A percentile compares a stretch with the other conserved stretches of the same genome.
Evolutionary conservation across 2,113 vertebrate species (phyloP).

Genomic region (Cavia aperea): DNA sequence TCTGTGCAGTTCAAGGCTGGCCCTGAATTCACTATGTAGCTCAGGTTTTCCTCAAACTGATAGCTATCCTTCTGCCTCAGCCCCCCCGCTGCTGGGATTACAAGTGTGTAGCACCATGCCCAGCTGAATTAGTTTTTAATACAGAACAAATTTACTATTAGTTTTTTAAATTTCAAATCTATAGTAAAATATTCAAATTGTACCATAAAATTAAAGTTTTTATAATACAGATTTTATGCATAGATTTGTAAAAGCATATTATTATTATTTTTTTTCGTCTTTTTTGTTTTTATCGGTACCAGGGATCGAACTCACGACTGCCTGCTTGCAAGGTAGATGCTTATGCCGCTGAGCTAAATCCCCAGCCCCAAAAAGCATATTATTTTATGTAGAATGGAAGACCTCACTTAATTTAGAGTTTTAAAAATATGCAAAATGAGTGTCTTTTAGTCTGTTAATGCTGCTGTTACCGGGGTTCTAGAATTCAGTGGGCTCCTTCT

Average conservation of each 20-base stretch:
- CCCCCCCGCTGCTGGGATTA: neutral
- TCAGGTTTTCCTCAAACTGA: neutral
- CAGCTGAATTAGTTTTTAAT: conserved; percentile 4
- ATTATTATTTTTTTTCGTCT: neutral
- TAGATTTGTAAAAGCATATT: neutral
- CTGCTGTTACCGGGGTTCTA: neutral
- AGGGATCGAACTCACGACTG: too few species aligned
- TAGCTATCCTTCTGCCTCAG: neutral
- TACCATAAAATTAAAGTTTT: neutral
- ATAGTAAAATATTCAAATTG: neutral
- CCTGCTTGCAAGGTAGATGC: too few species aligned
- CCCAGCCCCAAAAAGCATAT: neutral
- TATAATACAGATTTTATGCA: neutral
- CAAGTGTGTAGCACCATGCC: neutral
- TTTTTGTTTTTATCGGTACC: too few species aligned
- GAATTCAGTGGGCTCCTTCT: neutral
- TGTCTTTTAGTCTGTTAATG: neutral
- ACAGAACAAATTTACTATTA: neutral
- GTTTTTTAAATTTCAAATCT: neutral
- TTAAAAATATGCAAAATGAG: neutral
- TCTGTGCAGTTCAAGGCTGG: neutral
- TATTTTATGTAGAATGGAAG: neutral
- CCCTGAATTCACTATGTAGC: neutral
- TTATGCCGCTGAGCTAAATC: too few species aligned
- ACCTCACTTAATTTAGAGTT: neutral